Conservation (phyloP, 2,888 invertebrate genomes). For the Molanna angustata region DNA sequence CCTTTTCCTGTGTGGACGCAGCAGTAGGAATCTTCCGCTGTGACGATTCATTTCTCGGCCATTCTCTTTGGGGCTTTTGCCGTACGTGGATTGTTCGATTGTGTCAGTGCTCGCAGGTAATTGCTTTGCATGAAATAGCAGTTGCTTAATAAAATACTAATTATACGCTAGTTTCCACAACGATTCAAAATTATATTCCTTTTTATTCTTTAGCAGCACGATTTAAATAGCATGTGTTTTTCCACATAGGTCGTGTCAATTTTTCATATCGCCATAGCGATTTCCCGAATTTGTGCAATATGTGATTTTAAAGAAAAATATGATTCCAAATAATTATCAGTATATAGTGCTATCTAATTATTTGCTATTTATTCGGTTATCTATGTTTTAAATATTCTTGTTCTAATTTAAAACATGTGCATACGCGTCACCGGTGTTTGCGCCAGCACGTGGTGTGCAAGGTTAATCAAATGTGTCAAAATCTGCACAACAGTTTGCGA, state of each 20-base stretch:
- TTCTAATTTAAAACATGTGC: no score
- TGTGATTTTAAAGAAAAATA: constrained; percentile 11
- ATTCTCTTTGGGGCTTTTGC: constrained; percentile 69
- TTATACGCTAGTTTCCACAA: no score
- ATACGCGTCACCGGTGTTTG: constrained; percentile 53
- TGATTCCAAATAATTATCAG: neutral
- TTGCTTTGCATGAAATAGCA: constrained; percentile 37
- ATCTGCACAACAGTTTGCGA: neutral
- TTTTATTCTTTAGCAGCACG: no score
- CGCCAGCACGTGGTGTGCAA: constrained; percentile 52
- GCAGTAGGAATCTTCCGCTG: constrained; percentile 26
- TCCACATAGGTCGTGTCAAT: no score
- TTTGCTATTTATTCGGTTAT: no score
- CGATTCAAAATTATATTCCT: no score
- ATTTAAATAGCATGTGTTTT: no score
- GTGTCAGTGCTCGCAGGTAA: constrained; percentile 51
- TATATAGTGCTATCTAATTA: neutral
- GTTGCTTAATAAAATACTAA: no score
- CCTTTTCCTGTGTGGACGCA: constrained; percentile 13
- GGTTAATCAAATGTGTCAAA: constrained; percentile 4
- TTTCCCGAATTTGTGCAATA: constrained; percentile 15
- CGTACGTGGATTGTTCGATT: constrained; percentile 57
- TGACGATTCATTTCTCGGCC: constrained; percentile 58
- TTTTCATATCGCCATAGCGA: no score
- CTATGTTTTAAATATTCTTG: no score